Conservation (phyloP, 2,797 vertebrate genomes). For the Oreortyx pictus region DNA sequence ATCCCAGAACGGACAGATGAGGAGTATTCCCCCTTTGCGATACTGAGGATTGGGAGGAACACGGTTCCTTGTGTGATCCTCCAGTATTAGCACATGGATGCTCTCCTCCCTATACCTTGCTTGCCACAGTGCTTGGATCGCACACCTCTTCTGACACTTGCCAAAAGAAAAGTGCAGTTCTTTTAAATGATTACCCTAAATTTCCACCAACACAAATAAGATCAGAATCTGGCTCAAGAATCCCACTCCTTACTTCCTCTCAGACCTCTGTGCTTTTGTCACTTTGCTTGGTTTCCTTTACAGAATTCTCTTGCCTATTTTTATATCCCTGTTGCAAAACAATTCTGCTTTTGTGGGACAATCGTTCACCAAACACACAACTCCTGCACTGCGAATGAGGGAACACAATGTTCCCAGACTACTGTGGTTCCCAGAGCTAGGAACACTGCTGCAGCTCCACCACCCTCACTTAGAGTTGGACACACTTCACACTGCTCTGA, state of each 20-base stretch:
- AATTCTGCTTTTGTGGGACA: not conserved
- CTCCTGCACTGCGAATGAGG: not conserved
- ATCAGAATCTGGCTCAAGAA: not conserved
- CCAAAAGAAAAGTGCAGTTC: not conserved
- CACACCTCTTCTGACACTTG: not conserved
- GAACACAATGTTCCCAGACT: not conserved
- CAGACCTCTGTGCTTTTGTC: not conserved
- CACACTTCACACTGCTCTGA: not conserved
- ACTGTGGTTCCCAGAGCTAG: not conserved
- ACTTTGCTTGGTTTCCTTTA: not conserved
- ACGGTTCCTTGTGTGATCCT: not conserved
- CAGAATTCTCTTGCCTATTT: not conserved
- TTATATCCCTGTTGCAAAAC: not conserved
- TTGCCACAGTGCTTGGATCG: not conserved
- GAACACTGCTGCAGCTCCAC: not conserved
- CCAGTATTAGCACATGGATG: not conserved
- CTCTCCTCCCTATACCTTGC: not conserved
- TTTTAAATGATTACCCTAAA: not conserved
- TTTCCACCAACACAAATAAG: not conserved
- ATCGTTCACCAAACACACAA: not conserved
- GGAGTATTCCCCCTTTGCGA: not conserved
- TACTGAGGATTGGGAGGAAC: not conserved
- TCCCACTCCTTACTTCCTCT: not conserved
- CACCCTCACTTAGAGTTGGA: not conserved
- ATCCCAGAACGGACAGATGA: not conserved